Evolutionary conservation across 2,113 vertebrate species (phyloP).

Genomic region (Pholis gunnellus): DNA sequence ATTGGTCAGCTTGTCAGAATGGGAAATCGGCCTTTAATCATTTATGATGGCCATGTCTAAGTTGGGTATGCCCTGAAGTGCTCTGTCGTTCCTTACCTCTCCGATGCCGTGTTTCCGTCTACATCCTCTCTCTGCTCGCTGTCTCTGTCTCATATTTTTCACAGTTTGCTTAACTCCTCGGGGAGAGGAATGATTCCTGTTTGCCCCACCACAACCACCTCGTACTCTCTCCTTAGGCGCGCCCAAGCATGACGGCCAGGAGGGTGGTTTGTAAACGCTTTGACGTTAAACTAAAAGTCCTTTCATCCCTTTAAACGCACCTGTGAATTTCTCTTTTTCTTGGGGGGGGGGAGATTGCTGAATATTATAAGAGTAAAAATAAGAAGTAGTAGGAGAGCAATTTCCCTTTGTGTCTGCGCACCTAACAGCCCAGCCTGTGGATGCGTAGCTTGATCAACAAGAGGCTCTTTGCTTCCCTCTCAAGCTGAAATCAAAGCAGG

Average conservation of each 20-base stretch:
- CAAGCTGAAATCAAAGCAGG: conserved; percentile 68
- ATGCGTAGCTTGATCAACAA: conserved; percentile 48
- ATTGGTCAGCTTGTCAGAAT: conserved; percentile 75
- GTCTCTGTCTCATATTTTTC: conserved; percentile 42
- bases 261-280: conserved; percentile 17
- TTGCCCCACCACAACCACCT: conserved; percentile 6
- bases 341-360: neutral
- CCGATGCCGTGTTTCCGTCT: conserved; percentile 44
- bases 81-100: conserved; percentile 50
- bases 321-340: conserved; percentile 2
- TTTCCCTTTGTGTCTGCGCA: conserved; percentile 36
- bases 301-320: conserved; percentile 26
- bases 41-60: conserved; percentile 78
- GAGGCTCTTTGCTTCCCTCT: conserved; percentile 55
- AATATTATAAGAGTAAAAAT: conserved; percentile 21
- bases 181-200: conserved; percentile 46
- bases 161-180: conserved; percentile 47
- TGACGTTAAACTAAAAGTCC: conserved; percentile 28
- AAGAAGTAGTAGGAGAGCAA: conserved; percentile 7
- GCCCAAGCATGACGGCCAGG: neutral
- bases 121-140: conserved; percentile 35
- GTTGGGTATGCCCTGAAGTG: conserved; percentile 73
- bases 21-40: conserved; percentile 79
- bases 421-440: conserved; percentile 26
- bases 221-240: neutral